Percentiles rank a stretch among this genome's conserved stretches.
phyloP scores from a whole-genome alignment of 2,797 vertebrate genomes.

The Phrynocephalus guinanensis region DNA sequence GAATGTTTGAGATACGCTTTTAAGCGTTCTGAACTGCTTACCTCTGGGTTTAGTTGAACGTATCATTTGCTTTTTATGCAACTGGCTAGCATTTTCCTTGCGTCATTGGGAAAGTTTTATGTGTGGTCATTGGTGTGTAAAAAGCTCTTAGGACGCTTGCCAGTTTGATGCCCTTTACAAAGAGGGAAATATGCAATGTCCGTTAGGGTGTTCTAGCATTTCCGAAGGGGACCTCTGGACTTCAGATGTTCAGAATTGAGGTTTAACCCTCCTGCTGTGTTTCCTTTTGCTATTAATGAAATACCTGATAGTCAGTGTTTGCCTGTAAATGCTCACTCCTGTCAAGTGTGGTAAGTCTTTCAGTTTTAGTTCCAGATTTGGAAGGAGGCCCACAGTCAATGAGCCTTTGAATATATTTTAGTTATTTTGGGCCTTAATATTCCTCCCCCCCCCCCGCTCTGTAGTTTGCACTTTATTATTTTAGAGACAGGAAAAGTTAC shows the following conservation, averaged over 20 bases:
- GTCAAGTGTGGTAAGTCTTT: constrained; percentile 16
- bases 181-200: not conserved
- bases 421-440: not conserved
- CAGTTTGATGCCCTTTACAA: not conserved
- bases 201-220: not conserved
- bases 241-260: constrained; percentile 11
- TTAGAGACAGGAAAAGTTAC: too few species aligned
- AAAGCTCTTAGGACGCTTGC: not conserved
- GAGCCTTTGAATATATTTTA: constrained; percentile 9
- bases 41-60: not conserved
- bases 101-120: accelerated
- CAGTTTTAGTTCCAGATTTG: constrained; percentile 39
- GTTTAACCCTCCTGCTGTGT: constrained; percentile 29
- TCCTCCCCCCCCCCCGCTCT: not conserved
- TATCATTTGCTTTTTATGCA: not conserved
- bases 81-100: not conserved
- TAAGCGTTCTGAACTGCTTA: not conserved
- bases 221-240: not conserved
- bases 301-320: constrained; percentile 24
- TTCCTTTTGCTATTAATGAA: not conserved
- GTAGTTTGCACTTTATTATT: not conserved
- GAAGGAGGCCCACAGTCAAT: constrained; percentile 30
- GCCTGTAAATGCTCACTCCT: constrained; percentile 34
- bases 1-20: not conserved
- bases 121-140: not conserved